Conservation (phyloP, 35 echinoderm and acorn worm genomes). For the Stichopus chloronotus region DNA sequence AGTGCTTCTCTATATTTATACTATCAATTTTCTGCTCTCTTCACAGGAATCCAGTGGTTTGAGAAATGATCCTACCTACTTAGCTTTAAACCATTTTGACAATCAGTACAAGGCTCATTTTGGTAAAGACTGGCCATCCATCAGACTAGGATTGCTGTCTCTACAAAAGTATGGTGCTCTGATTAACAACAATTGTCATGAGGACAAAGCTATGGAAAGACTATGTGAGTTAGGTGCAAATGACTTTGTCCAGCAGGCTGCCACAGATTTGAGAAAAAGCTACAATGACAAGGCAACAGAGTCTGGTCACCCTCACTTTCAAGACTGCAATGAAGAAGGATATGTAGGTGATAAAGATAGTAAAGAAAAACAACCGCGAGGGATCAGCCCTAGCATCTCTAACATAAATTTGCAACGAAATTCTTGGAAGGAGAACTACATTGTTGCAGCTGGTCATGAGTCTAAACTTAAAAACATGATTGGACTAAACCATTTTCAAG, state of each 20-base stretch:
- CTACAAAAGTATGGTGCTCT: slow-evolving; percentile 85
- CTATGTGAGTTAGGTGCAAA: slow-evolving; percentile 70
- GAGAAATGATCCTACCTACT: slow-evolving; percentile 67
- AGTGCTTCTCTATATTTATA: no score
- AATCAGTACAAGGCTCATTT: slow-evolving; percentile 73
- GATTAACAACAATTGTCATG: slow-evolving; percentile 76
- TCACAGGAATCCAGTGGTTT: slow-evolving; percentile 62
- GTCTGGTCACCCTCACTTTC: neutral
- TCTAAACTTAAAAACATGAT: slow-evolving; percentile 77
- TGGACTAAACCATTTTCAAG: slow-evolving; percentile 8
- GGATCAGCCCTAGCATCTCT: neutral
- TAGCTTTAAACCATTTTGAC: slow-evolving; percentile 87
- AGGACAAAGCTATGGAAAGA: slow-evolving; percentile 45
- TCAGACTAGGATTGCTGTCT: slow-evolving; percentile 80
- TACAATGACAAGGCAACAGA: neutral
- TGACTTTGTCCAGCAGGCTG: slow-evolving; percentile 69
- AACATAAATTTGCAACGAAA: neutral
- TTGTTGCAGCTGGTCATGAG: slow-evolving; percentile 81
- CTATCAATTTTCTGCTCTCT: slow-evolving; percentile 8
- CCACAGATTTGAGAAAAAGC: slow-evolving; percentile 41
- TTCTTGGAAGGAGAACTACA: slow-evolving; percentile 78
- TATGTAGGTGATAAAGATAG: neutral
- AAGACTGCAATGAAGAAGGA: neutral
- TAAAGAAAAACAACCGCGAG: neutral
- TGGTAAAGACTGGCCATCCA: slow-evolving; percentile 75